Base-by-base conservation (phyloP, 1,140 invertebrate genomes). In the Hyposmocoma kahamanoa region DNA sequence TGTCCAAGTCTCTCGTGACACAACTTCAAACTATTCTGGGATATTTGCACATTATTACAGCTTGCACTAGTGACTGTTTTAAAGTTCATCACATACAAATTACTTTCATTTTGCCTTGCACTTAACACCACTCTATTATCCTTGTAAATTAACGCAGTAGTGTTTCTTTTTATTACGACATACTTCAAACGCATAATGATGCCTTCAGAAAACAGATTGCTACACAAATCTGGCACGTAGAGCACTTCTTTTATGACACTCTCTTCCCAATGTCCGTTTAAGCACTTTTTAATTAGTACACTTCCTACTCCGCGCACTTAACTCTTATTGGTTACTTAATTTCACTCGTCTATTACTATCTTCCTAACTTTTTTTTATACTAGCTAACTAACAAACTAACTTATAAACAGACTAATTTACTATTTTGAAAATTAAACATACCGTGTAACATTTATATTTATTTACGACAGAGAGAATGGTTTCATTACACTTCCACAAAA, bases 11-110 rank as follows among this genome's bases (percentile, higher is more conserved):
- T 8, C 15, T 34, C 32, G 15, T 34, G 32, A 8, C 32, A 34
- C 15, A 13, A 10, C 42, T 56, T 56, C 28, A 56, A 11, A 32
- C n/a, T n/a, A n/a, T n/a, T n/a, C n/a, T 56, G 43, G 5, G 28
- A 41, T 47, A 39, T 52, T 48, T 59, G 57, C 4, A 59, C 57
- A 11, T 55, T 9, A 50, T 59, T 59, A 50, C 52, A 55, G 1
- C 5, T 28, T 48, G 30, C 21, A 42, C 48, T 22, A 42, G 22
- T 3, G 17, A 59, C 11, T 34, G 52, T 54, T 55, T 51, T 54
- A 9, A 52, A 19, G 11, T 51, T 26, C 42, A 54, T 44, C 19
- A 54, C 51, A 59, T 53, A 59, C 24, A 59, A 26, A 39, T 59
- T 59, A 22, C 51, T 48, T 9, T 11, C 42, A 44, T 45, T 21